Percentiles rank a stretch among this genome's conserved stretches.
These are phyloP conservation scores for Hemicentrotus pulcherrimus DNA, from an alignment of 35 echinoderm and acorn worm species.

Conservation along the genomic window DNA sequence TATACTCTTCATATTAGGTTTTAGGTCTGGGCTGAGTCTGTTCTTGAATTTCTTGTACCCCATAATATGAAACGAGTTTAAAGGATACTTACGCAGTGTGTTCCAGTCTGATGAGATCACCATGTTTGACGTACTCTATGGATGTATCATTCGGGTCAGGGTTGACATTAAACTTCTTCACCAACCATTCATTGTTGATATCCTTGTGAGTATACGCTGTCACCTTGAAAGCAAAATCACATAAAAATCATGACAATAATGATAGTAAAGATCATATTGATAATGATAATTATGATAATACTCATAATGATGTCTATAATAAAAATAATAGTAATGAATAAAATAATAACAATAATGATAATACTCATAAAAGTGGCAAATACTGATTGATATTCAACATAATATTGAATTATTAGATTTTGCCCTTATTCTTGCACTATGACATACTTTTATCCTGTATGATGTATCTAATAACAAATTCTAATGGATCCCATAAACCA, in stretches of 20 bases:
- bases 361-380: too few relatives aligned
- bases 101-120: slow-evolving; percentile 84
- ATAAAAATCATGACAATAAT: neutral
- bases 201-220: slow-evolving; percentile 94
- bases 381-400: too few relatives aligned
- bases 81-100: slow-evolving; percentile 74
- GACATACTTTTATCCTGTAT: neutral
- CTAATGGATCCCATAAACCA: neutral
- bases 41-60: neutral
- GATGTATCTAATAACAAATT: neutral
- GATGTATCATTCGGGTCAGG: slow-evolving; percentile 49
- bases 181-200: slow-evolving; percentile 92
- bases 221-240: slow-evolving; percentile 57
- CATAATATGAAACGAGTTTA: too few relatives aligned
- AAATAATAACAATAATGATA: too few relatives aligned
- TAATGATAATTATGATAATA: too few relatives aligned
- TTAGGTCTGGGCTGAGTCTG: neutral
- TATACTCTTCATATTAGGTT: too few relatives aligned
- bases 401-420: too few relatives aligned
- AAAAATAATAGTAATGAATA: too few relatives aligned
- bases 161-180: slow-evolving; percentile 73
- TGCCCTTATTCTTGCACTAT: neutral
- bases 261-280: too few relatives aligned
- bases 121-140: slow-evolving; percentile 79
- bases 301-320: too few relatives aligned